A percentile compares a stretch with the other conserved stretches of the same genome.
Evolutionary conservation across 1,140 invertebrate species (phyloP).

Genomic region (Bombus picipes): DNA sequence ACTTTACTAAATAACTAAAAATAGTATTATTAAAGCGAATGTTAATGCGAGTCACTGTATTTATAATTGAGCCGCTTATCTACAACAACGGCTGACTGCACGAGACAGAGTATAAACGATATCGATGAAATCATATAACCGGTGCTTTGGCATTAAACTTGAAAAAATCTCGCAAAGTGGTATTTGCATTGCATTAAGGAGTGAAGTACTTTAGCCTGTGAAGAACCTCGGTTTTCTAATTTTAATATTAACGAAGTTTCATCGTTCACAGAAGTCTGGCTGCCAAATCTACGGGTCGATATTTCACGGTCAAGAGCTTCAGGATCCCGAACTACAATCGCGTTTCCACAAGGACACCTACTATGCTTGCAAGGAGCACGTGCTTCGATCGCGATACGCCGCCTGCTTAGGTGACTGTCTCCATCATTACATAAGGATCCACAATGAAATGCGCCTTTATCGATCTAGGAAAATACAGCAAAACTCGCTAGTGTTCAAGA

Average conservation of each 20-base stretch:
- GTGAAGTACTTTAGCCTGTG: too few relatives aligned
- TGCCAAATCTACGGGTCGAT: conserved; percentile 39
- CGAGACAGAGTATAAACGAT: too few relatives aligned
- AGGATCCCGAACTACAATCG: background rate
- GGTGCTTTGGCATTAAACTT: too few relatives aligned
- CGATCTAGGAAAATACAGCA: conserved; percentile 15
- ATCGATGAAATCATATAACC: too few relatives aligned
- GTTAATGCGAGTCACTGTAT: too few relatives aligned
- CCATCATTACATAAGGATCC: conserved; percentile 14
- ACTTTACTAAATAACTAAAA: too few relatives aligned
- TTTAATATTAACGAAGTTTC: background rate
- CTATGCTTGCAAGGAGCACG: conserved; percentile 19
- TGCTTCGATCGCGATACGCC: background rate
- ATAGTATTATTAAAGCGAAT: too few relatives aligned
- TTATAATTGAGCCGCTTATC: too few relatives aligned
- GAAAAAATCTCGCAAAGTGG: too few relatives aligned
- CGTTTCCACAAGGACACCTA: conserved; percentile 35
- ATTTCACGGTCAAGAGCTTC: background rate
- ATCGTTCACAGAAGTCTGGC: conserved; percentile 3
- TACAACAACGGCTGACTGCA: too few relatives aligned
- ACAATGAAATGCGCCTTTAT: background rate
- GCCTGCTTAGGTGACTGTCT: conserved; percentile 43
- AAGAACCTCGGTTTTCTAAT: too few relatives aligned
- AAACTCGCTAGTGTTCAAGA: conserved; percentile 22
- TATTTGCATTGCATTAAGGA: too few relatives aligned